Evolutionary conservation across 2,888 invertebrate species (phyloP), one percentile per base, ranked within the genome.

Genomic region (Drosophila borealis): DNA sequence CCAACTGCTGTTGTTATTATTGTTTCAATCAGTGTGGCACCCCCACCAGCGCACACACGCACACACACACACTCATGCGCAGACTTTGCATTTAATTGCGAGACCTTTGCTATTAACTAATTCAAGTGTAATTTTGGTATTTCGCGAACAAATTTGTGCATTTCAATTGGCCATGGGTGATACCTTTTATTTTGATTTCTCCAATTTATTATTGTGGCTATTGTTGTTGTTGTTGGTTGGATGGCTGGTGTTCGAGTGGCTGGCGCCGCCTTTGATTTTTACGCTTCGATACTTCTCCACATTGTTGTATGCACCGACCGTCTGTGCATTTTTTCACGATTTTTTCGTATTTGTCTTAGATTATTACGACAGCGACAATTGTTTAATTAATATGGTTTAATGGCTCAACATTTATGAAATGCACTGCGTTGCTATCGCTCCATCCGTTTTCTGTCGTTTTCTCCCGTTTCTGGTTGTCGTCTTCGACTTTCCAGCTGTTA

Each of bases 261-360:
- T 78, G 76, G 67, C 73, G 66, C 70, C 71, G 85, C 82, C 88
- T 81, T 74, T 69, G 69, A 78, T 78, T 85, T 77, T 85, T 68
- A 83, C 80, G 80, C 82, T 85, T 72, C 80, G 70, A 69, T 82
- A 74, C 70, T 76, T 74, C 82, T 77, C 71, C 86, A 67, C 82
- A 85, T 85, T 74, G 67, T 70, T 71, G 54, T 69, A 49, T 71
- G 59, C 79, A 79, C 69, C 72, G 73, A 74, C 64, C 63, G 64
- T 67, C 76, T 78, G 54, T 72, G 84, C 88, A 84, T 81, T 73
- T 69, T 78, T 69, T 63, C 65, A 54, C 63, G 62, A 41, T 46
- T 66, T 64, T 46, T 17, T 51, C 45, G 39, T 53, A 13, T 25
- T 29, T 11, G 9, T 48, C 19, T 41, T 41, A 50, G 21, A 59